Evolutionary conservation across 2,888 invertebrate genomes (phyloP).

Genomic region (Dynastes hyllus): DNA sequence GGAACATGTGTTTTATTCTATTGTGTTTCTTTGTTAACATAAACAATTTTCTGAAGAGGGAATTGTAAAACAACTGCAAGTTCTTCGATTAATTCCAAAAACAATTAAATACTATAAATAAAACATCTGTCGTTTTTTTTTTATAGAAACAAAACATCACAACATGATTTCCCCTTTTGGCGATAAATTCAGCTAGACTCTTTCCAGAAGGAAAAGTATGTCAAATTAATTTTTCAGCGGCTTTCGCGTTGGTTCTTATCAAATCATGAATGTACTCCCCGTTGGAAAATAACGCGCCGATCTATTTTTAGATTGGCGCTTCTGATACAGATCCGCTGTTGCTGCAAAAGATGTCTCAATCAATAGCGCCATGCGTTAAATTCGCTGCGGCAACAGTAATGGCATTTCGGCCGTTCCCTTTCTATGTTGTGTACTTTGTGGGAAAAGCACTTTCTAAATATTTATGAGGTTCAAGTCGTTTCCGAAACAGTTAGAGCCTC

Average conservation of each 20-base stretch:
- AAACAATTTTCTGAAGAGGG: no score
- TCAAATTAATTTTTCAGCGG: neutral
- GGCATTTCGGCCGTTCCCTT: slow-evolving; percentile 29
- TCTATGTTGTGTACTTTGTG: slow-evolving; percentile 7
- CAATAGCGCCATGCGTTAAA: slow-evolving; percentile 14
- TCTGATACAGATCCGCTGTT: slow-evolving; percentile 3
- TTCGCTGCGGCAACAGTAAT: neutral
- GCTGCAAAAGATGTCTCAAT: slow-evolving; percentile 8
- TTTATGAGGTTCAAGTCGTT: slow-evolving; percentile 22
- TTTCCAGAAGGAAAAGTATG: neutral
- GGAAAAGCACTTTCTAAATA: slow-evolving; percentile 17
- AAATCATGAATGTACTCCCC: neutral
- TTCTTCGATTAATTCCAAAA: no score
- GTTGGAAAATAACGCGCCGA: neutral
- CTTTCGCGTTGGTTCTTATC: neutral
- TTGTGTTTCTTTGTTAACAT: no score
- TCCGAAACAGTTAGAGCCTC: neutral
- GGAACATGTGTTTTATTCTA: no score
- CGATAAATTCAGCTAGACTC: neutral
- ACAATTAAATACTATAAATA: no score
- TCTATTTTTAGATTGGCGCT: slow-evolving; percentile 1
- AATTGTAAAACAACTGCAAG: no score
- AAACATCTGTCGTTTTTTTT: no score
- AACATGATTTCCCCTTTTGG: no score
- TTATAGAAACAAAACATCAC: no score